Evolutionary conservation across 2,113 vertebrate species (phyloP).

Genomic region (Silurus meridionalis): DNA sequence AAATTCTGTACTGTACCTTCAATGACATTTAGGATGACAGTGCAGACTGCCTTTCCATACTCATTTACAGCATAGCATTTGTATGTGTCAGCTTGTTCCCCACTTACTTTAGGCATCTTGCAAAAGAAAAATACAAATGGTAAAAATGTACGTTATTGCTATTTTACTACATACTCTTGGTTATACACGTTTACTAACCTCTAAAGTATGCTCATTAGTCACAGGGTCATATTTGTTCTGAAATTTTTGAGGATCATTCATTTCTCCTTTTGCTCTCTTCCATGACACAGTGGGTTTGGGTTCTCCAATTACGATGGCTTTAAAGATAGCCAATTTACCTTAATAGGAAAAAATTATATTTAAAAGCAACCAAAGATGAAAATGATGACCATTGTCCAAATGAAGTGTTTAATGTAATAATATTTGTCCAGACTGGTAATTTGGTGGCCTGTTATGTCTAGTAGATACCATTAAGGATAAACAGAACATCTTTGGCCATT

Average conservation of each 20-base stretch:
- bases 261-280: conserved; percentile 69
- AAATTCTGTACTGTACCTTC: conserved; percentile 70
- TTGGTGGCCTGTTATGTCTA: too few relatives aligned
- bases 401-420: too few relatives aligned
- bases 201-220: conserved; percentile 74
- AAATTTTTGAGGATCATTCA: conserved; percentile 74
- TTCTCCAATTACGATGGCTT: conserved; percentile 77
- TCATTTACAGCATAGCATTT: conserved; percentile 81
- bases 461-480: too few relatives aligned
- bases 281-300: conserved; percentile 80
- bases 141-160: too few relatives aligned
- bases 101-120: conserved; percentile 79
- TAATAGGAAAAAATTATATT: conserved; percentile 24
- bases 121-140: conserved; percentile 17
- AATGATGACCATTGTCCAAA: background rate
- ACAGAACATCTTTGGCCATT: too few relatives aligned
- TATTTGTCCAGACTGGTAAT: too few relatives aligned
- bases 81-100: conserved; percentile 80
- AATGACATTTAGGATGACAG: conserved; percentile 79
- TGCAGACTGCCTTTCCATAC: conserved; percentile 81
- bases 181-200: conserved; percentile 65
- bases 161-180: background rate
- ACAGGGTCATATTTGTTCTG: conserved; percentile 62
- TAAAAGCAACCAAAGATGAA: background rate
- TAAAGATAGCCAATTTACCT: conserved; percentile 85